phyloP scores from a whole-genome alignment of 2,888 invertebrate species.

The Resseliella maxima region DNA sequence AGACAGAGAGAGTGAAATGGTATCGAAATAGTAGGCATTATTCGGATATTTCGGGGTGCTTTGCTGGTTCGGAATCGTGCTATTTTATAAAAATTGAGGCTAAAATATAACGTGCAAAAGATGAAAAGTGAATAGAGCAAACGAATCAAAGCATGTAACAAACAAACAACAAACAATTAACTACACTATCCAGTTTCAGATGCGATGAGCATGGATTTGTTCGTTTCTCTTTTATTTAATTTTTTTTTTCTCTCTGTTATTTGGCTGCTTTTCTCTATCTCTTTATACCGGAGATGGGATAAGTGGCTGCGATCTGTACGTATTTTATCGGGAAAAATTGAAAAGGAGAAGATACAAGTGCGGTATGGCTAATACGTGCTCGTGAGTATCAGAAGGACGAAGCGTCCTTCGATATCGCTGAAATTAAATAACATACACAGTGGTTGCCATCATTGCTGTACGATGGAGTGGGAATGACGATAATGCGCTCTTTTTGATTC shows the following conservation, averaged over 20 bases:
- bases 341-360: conserved; percentile 31
- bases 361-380: conserved; percentile 42
- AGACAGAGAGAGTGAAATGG: no score
- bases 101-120: conserved; percentile 44
- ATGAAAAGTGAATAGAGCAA: conserved; percentile 39
- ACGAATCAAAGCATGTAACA: conserved; percentile 41
- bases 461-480: neutral
- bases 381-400: conserved; percentile 20
- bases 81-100: conserved; percentile 45
- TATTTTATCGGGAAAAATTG: conserved; percentile 27
- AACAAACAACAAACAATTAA: conserved; percentile 38
- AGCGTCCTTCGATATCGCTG: neutral
- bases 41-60: neutral
- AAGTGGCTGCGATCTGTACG: conserved; percentile 31
- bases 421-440: conserved; percentile 35
- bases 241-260: neutral
- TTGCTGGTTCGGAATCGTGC: neutral
- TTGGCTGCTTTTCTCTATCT: neutral
- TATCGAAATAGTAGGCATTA: neutral
- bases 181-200: conserved; percentile 30
- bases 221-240: neutral
- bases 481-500: conserved; percentile 14
- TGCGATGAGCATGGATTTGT: neutral
- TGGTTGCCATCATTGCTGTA: neutral
- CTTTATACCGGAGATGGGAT: neutral